Conservation (phyloP, 2,797 vertebrate genomes). For the Anniella stebbinsi region DNA sequence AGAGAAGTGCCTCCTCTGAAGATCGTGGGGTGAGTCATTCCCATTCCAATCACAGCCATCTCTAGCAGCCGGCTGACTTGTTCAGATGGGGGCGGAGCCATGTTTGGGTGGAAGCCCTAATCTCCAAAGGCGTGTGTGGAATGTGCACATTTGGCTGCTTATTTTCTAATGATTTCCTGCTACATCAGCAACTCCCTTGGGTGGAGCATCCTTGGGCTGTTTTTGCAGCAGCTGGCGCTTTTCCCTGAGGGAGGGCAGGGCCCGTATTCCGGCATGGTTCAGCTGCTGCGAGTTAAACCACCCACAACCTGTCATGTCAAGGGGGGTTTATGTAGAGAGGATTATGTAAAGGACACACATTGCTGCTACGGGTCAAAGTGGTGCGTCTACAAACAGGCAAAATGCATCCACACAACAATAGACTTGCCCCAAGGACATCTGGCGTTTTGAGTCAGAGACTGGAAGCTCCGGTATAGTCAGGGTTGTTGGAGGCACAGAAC, state of each 20-base stretch:
- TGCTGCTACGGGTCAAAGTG: background rate
- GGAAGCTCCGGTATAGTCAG: background rate
- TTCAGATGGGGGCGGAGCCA: background rate
- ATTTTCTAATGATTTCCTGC: constrained; percentile 37
- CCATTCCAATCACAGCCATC: background rate
- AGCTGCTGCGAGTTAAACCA: background rate
- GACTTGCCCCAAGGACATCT: background rate
- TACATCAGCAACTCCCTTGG: constrained; percentile 31
- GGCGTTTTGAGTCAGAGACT: background rate
- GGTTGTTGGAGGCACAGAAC: background rate
- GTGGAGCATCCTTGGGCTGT: constrained; percentile 16
- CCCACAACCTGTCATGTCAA: background rate
- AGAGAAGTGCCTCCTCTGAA: background rate
- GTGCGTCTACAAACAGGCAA: background rate
- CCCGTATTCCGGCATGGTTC: background rate
- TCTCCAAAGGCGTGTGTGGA: constrained; percentile 18
- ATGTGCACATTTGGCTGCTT: constrained; percentile 12
- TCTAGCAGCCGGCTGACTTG: background rate
- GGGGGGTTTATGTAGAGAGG: background rate
- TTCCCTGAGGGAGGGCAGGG: constrained; percentile 2
- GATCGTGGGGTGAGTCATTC: background rate
- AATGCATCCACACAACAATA: background rate
- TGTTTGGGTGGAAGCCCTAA: background rate
- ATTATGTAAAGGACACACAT: background rate
- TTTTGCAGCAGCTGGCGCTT: background rate